Percentiles rank a stretch among this genome's conserved stretches.
These are phyloP conservation scores for Caenorhabditis macrosperma DNA, from an alignment of 2,888 invertebrate genomes.

Conservation along the genomic window DNA sequence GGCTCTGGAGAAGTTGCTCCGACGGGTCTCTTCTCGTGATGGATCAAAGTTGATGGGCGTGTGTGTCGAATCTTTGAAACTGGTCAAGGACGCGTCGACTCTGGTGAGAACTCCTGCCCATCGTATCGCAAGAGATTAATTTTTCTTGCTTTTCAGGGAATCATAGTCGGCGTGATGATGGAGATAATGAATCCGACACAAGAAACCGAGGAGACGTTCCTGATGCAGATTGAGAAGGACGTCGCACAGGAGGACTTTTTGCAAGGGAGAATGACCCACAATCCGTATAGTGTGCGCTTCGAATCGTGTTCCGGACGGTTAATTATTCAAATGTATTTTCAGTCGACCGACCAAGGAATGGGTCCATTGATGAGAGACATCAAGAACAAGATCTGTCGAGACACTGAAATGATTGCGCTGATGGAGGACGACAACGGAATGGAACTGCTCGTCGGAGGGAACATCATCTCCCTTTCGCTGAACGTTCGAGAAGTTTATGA, in stretches of 20 bases:
- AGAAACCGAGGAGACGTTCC: slow-evolving; percentile 96
- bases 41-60: slow-evolving; percentile 55
- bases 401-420: slow-evolving; percentile 97
- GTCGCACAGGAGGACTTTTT: slow-evolving; percentile 99
- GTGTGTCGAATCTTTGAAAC: slow-evolving; percentile 55
- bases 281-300: slow-evolving; percentile 88
- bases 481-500: slow-evolving; percentile 89
- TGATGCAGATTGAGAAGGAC: slow-evolving; percentile 96
- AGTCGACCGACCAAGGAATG: slow-evolving; percentile 90
- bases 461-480: slow-evolving; percentile 96
- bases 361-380: slow-evolving; percentile 98
- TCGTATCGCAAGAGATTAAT: neutral
- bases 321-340: slow-evolving; percentile 11
- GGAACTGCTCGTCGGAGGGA: slow-evolving; percentile 96
- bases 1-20: slow-evolving; percentile 60
- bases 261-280: slow-evolving; percentile 91
- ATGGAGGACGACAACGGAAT: slow-evolving; percentile 98
- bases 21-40: slow-evolving; percentile 54
- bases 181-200: slow-evolving; percentile 91
- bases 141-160: slow-evolving; percentile 48
- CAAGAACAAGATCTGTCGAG: slow-evolving; percentile 89
- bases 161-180: slow-evolving; percentile 66
- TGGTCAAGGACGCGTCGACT: slow-evolving; percentile 41
- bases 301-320: neutral
- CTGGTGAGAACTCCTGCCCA: too few species aligned